Percentiles rank a stretch among this genome's conserved stretches.
phyloP scores from a whole-genome alignment of 1,140 invertebrate genomes.

The Drosophila arawakana region DNA sequence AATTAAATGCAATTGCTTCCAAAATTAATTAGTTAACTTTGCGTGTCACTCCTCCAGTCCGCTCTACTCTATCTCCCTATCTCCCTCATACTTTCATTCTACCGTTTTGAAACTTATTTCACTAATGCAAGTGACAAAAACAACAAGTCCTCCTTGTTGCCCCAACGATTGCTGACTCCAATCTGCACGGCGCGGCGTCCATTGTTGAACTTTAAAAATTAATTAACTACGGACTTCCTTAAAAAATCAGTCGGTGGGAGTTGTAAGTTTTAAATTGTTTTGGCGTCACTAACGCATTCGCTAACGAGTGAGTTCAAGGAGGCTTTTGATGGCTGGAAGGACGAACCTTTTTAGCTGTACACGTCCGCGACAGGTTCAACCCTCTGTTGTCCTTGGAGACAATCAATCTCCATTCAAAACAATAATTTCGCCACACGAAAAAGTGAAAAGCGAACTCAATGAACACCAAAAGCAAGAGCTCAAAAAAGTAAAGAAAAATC shows the following conservation, averaged over 20 bases:
- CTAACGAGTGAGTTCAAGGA: slow-evolving; percentile 49
- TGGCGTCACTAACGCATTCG: slow-evolving; percentile 35
- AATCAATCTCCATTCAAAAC: slow-evolving; percentile 83
- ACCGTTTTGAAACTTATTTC: slow-evolving; percentile 56
- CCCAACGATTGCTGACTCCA: slow-evolving; percentile 56
- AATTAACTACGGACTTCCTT: slow-evolving; percentile 77
- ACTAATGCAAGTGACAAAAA: slow-evolving; percentile 74
- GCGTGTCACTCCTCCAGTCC: neutral
- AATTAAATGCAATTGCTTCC: slow-evolving; percentile 60
- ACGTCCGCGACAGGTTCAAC: slow-evolving; percentile 36
- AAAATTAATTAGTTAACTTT: slow-evolving; percentile 72
- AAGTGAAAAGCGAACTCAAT: slow-evolving; percentile 66
- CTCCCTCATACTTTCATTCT: neutral
- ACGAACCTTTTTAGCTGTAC: slow-evolving; percentile 60
- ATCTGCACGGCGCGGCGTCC: neutral
- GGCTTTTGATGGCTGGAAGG: neutral
- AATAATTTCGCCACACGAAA: slow-evolving; percentile 74
- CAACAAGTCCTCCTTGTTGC: slow-evolving; percentile 19
- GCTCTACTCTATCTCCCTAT: too few relatives aligned
- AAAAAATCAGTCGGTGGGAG: slow-evolving; percentile 51
- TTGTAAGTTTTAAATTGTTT: slow-evolving; percentile 61
- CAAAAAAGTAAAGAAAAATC: slow-evolving; percentile 38
- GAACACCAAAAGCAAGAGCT: slow-evolving; percentile 43
- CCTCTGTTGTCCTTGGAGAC: slow-evolving; percentile 77
- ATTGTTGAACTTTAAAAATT: slow-evolving; percentile 80